phyloP scores from a whole-genome alignment of 2,888 invertebrate species.

The Lobophora halterata region DNA sequence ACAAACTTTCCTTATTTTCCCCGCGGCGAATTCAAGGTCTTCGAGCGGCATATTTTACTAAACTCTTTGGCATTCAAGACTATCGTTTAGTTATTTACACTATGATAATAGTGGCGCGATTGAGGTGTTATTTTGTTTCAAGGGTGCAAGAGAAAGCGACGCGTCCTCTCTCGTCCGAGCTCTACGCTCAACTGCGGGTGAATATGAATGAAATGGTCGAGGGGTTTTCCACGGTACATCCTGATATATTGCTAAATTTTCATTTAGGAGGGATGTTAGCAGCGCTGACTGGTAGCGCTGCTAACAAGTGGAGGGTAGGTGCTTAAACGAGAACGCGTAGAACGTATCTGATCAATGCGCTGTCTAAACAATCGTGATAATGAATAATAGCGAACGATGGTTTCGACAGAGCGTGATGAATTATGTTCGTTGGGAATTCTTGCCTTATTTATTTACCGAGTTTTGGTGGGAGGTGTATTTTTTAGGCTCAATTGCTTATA shows the following conservation, averaged over 20 bases:
- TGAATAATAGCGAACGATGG: slow-evolving; percentile 17
- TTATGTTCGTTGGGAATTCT: slow-evolving; percentile 6
- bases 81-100: slow-evolving; percentile 15
- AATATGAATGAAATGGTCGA: slow-evolving; percentile 51
- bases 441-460: background rate
- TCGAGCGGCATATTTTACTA: slow-evolving; percentile 8
- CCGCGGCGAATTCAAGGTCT: slow-evolving; percentile 11
- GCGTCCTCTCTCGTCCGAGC: slow-evolving; percentile 57
- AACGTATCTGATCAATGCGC: slow-evolving; percentile 29
- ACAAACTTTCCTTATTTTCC: slow-evolving; percentile 32
- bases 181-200: slow-evolving; percentile 64
- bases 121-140: slow-evolving; percentile 21
- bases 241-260: slow-evolving; percentile 42
- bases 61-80: slow-evolving; percentile 1
- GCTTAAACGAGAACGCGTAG: slow-evolving; percentile 4
- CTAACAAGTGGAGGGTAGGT: slow-evolving; percentile 1
- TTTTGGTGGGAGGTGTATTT: too few species aligned
- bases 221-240: slow-evolving; percentile 50
- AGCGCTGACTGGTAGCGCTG: background rate
- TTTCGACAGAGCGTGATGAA: slow-evolving; percentile 3
- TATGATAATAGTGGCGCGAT: slow-evolving; percentile 11
- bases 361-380: slow-evolving; percentile 29
- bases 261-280: slow-evolving; percentile 26
- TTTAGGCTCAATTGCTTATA: too few species aligned
- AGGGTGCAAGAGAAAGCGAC: slow-evolving; percentile 21